Conservation (phyloP, 2,797 vertebrate species). For the Gymnodraco acuticeps region DNA sequence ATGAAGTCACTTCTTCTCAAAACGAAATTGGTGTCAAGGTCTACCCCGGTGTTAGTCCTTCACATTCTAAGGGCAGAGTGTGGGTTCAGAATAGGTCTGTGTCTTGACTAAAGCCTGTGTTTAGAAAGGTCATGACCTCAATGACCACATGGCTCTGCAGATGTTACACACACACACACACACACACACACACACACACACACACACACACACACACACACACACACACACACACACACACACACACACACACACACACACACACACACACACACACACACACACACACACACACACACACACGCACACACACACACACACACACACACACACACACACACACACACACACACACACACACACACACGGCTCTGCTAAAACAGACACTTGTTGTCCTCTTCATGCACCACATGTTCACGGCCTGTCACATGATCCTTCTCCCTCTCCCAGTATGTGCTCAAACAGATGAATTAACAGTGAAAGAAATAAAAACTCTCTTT, state of each 20-base stretch:
- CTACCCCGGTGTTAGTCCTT: conserved; percentile 10
- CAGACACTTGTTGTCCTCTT: conserved; percentile 39
- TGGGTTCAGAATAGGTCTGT: conserved; percentile 11
- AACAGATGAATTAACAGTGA: neutral
- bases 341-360: conserved; percentile 7
- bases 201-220: neutral
- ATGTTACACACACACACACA: conserved; percentile 17
- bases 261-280: conserved; percentile 14
- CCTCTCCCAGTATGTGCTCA: neutral
- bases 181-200: neutral
- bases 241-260: neutral
- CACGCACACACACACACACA: conserved; percentile 2
- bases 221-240: no score
- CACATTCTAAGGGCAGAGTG: conserved; percentile 1
- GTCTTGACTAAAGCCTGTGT: conserved; percentile 17
- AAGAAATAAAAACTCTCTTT: conserved; percentile 6
- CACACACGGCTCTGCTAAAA: conserved; percentile 25
- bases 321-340: conserved; percentile 5
- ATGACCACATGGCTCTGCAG: conserved; percentile 21
- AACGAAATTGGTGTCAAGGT: conserved; percentile 20
- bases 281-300: conserved; percentile 7
- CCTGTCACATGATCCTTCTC: conserved; percentile 11
- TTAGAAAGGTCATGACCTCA: conserved; percentile 17
- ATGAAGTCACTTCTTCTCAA: conserved; percentile 30
- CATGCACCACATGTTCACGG: conserved; percentile 21